phyloP scores from a whole-genome alignment of 2,113 vertebrate species.

The Embiotoca jacksoni region DNA sequence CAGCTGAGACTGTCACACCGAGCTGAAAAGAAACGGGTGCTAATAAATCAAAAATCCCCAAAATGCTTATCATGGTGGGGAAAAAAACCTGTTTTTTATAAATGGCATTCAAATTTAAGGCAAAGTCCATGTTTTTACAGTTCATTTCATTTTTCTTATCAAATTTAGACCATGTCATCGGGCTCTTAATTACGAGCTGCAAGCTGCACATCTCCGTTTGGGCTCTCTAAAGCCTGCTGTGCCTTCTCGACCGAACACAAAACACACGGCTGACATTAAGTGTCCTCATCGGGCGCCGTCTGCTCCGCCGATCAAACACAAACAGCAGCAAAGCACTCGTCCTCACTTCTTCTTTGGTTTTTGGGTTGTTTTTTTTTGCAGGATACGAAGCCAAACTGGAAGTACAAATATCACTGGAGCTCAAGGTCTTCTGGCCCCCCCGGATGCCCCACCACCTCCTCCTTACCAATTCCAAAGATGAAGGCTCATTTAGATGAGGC shows the following conservation, averaged over 20 bases:
- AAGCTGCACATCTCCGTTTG: constrained; percentile 23
- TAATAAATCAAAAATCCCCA: no score
- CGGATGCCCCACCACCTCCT: background rate
- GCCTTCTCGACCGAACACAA: constrained; percentile 50
- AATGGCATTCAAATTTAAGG: no score
- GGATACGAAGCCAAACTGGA: constrained; percentile 11
- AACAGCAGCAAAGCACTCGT: constrained; percentile 10
- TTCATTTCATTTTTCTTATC: no score
- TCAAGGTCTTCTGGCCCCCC: constrained; percentile 39
- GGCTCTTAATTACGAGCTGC: background rate
- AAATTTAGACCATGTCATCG: no score
- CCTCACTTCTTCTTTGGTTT: background rate
- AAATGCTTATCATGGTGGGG: no score
- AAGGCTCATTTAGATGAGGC: constrained; percentile 44
- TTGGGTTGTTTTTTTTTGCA: background rate
- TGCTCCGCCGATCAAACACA: background rate
- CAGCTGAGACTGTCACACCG: no score
- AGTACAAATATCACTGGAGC: constrained; percentile 51
- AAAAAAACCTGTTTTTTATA: no score
- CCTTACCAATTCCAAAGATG: constrained; percentile 5
- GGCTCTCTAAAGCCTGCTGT: constrained; percentile 25
- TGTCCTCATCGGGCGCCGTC: constrained; percentile 17
- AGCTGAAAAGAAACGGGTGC: no score
- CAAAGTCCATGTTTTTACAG: no score
- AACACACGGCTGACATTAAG: constrained; percentile 46